These are phyloP conservation scores for Aphaenogaster rudis DNA, from an alignment of 1,140 invertebrate genomes.

Conservation along the genomic window DNA sequence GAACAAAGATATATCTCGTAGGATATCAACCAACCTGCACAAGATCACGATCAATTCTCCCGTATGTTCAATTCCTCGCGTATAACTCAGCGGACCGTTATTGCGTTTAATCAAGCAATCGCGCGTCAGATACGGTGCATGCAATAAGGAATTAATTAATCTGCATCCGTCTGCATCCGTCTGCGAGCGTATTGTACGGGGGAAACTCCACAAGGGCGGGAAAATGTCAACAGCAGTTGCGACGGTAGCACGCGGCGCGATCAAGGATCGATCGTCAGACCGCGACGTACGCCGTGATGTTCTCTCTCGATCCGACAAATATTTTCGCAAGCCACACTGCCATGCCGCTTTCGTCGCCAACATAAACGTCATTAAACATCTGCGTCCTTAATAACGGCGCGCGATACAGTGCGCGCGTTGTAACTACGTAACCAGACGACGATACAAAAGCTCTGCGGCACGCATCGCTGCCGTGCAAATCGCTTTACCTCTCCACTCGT, in stretches of 20 bases:
- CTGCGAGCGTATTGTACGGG: neutral
- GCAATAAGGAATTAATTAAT: slow-evolving; percentile 62
- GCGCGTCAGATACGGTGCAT: slow-evolving; percentile 11
- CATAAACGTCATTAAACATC: slow-evolving; percentile 75
- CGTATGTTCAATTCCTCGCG: neutral
- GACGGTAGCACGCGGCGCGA: neutral
- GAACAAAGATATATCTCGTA: neutral
- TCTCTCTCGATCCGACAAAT: slow-evolving; percentile 55
- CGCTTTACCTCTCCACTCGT: slow-evolving; percentile 49
- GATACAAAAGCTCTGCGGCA: slow-evolving; percentile 67
- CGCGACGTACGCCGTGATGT: neutral
- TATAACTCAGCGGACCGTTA: slow-evolving; percentile 25
- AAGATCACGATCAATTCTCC: neutral
- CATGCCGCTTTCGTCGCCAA: slow-evolving; percentile 21
- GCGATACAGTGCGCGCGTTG: slow-evolving; percentile 46
- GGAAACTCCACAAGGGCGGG: neutral
- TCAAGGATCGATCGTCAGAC: slow-evolving; percentile 52
- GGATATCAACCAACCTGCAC: neutral
- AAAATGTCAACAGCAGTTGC: slow-evolving; percentile 16
- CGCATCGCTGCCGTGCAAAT: slow-evolving; percentile 77
- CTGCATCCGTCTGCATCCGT: slow-evolving; percentile 27
- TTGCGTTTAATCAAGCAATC: slow-evolving; percentile 51
- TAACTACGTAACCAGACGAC: slow-evolving; percentile 68
- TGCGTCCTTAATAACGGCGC: slow-evolving; percentile 74
- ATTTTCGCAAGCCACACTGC: slow-evolving; percentile 62